A percentile compares a stretch with the other conserved stretches of the same genome.
Conservation (phyloP, 2,113 vertebrate genomes). For the Oreochromis spilurus region DNA sequence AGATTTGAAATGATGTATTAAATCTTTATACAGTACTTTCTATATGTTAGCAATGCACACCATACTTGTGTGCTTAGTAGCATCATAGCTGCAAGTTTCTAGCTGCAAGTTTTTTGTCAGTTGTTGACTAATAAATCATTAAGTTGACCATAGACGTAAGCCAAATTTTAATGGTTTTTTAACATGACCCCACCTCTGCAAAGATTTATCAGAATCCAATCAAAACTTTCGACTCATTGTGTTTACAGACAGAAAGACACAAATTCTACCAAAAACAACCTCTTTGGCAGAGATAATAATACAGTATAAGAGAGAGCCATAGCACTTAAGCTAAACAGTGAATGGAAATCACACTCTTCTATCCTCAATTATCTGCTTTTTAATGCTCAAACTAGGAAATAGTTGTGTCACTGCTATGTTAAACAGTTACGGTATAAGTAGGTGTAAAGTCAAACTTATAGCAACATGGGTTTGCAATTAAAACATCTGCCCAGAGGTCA, state of each 20-base stretch:
- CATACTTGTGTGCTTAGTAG: neutral
- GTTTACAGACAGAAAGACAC: neutral
- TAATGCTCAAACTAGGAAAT: neutral
- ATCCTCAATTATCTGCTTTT: neutral
- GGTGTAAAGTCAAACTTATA: neutral
- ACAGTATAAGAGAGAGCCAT: neutral
- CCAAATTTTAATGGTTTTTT: neutral
- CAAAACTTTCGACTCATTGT: neutral
- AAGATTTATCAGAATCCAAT: neutral
- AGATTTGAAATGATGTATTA: neutral
- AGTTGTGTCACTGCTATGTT: neutral
- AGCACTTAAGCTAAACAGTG: neutral
- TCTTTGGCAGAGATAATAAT: neutral
- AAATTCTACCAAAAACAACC: neutral
- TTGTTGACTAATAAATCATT: neutral
- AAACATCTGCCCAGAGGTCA: neutral
- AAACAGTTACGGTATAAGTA: neutral
- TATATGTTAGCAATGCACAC: neutral
- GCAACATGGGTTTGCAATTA: neutral
- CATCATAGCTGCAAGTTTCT: neutral
- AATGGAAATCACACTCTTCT: neutral
- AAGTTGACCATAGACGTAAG: neutral
- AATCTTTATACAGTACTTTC: neutral
- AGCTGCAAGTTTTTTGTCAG: neutral
- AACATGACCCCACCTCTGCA: neutral